Evolutionary conservation across 37 sponge, comb jelly and placozoan species (phyloP).

Genomic region (Aplysina aerophoba): DNA sequence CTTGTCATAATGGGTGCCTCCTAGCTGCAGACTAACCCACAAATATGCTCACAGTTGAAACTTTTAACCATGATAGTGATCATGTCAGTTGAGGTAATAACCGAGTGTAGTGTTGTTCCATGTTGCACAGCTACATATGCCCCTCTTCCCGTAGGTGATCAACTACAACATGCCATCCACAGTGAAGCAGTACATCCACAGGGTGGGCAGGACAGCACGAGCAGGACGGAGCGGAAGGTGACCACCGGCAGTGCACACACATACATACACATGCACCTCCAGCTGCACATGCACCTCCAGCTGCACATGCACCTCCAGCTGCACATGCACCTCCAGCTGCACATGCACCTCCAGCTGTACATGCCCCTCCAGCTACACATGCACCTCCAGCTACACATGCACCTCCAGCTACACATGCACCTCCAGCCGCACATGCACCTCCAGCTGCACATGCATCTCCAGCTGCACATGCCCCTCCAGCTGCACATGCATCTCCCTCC

Average conservation of each 20-base stretch:
- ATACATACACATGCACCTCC: not conserved
- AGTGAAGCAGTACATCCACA: constrained; percentile 96
- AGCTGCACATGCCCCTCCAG: not conserved
- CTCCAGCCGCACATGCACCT: not conserved
- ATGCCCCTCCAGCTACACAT: not conserved
- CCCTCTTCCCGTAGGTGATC: constrained; percentile 51
- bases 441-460: not conserved
- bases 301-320: not conserved
- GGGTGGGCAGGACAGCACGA: constrained; percentile 96
- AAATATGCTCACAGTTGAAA: no score
- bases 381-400: not conserved
- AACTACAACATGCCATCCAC: constrained; percentile 94
- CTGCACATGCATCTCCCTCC: not conserved
- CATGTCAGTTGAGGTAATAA: no score
- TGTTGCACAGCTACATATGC: no score
- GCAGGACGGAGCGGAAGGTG: constrained; percentile 91
- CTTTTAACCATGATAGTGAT: no score
- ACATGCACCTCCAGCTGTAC: not conserved
- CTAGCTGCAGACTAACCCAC: no score
- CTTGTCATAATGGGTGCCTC: no score
- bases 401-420: not conserved
- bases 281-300: not conserved
- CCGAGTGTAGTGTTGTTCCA: no score
- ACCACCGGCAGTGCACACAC: not conserved
- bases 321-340: not conserved